Evolutionary conservation across 92 coral and sea anemone genomes (phyloP), one percentile per base, ranked within the genome.

Genomic region (Pocillopora grandis): DNA sequence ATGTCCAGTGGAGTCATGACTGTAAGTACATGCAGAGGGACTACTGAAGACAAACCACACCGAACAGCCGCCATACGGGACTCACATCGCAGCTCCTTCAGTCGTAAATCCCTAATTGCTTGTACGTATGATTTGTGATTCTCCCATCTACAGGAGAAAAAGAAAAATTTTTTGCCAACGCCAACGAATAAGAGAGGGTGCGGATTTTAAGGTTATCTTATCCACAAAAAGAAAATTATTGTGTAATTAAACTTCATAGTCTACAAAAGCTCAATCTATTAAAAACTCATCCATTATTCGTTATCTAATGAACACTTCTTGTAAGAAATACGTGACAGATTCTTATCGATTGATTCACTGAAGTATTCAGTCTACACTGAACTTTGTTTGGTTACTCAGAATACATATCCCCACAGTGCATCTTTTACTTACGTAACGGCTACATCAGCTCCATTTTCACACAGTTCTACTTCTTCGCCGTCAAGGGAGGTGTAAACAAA

Each of bases 401-500:
- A n/a, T 19, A n/a, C 9, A 67, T 2, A 1, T n/a, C 55, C 15
- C 10, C 7, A 0, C 0, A 70, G 70, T 66, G 33, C 0, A 60
- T 20, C 17, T 75, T 33, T 4, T 13, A 88, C 98, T 65, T 88
- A 95, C 98, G 98, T 96, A 20, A 96, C 99, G 9, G 94, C 81
- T 14, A 87, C 75, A 67, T 90, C 88, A 62, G 84, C 89, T 14
- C 99, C 99, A 69, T 88, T 82, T 10, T 87, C 87, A 61, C 98
- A 90, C 57, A 96, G 95, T 72, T 95, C 92, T 37, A 96, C 90
- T 73, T 96, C 99, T 66, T 92, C 93, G 63, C 98, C 99, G 79
- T 90, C 90, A 21, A 96, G 93, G 23, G 99, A 96, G 35, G 99
- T 96, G 90, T 92, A 92, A 42, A 96, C 96, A 87, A 96, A 96